Percentiles rank a stretch among this genome's conserved stretches.
phyloP scores from a whole-genome alignment of 2,113 vertebrate genomes.

The Plestiodon gilberti region DNA sequence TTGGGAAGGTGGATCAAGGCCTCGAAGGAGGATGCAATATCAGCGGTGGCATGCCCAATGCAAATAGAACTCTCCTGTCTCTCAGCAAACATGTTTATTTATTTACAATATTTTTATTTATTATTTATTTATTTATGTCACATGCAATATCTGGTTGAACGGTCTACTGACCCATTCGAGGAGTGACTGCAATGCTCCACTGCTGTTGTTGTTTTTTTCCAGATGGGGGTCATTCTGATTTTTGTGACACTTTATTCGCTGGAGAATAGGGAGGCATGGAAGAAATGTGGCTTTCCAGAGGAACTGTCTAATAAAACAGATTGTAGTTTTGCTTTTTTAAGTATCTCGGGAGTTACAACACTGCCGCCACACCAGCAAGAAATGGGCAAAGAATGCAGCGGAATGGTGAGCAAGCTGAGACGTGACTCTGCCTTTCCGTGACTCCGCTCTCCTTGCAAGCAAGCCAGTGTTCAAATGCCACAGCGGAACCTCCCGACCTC shows the following conservation, averaged over 20 bases:
- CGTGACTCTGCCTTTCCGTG: no score
- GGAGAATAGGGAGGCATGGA: background rate
- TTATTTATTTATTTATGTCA: no score
- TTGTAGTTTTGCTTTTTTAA: constrained; percentile 17
- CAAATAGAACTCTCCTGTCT: background rate
- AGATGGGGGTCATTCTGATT: background rate
- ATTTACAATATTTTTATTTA: no score
- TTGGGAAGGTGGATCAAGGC: no score
- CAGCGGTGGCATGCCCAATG: no score
- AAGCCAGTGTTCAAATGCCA: no score
- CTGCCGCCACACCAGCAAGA: no score
- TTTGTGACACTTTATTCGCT: constrained; percentile 30
- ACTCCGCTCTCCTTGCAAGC: no score
- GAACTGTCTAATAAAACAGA: constrained; percentile 5
- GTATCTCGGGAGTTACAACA: constrained; percentile 38
- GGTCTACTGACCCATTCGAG: constrained; percentile 18
- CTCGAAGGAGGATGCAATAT: no score
- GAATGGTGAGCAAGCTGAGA: no score
- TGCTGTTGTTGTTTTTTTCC: constrained; percentile 27
- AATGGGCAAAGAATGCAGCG: no score
- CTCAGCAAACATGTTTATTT: background rate
- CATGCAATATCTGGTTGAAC: constrained; percentile 2
- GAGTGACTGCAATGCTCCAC: background rate
- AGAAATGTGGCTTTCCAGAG: background rate
- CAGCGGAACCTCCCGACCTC: no score